Evolutionary conservation across 1,140 invertebrate genomes (phyloP).

Genomic region (Ruditapes philippinarum): DNA sequence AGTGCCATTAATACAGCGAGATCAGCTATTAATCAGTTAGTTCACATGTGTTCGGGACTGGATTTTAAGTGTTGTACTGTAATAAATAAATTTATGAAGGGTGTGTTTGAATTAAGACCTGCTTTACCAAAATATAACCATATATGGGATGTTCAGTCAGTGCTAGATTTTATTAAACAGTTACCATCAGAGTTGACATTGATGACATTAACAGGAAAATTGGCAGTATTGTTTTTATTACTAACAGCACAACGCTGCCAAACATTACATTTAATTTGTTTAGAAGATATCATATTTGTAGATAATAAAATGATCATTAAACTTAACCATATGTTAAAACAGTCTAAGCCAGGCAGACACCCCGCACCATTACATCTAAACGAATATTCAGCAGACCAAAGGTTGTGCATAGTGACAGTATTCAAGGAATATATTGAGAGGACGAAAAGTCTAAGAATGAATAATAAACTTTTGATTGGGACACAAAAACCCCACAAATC

Average conservation of each 20-base stretch:
- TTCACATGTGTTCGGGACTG: background rate
- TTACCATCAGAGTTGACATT: background rate
- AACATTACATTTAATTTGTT: conserved; percentile 28
- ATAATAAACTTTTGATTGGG: background rate
- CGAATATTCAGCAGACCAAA: background rate
- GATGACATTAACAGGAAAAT: background rate
- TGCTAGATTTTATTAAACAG: background rate
- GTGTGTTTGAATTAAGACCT: background rate
- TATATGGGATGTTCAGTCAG: conserved; percentile 29
- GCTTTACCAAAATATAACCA: background rate
- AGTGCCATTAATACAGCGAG: conserved; percentile 56
- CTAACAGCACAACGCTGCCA: conserved; percentile 48
- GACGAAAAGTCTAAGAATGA: background rate
- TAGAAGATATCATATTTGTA: background rate
- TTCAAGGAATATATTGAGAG: background rate
- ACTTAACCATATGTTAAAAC: background rate
- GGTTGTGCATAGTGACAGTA: background rate
- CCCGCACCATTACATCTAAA: background rate
- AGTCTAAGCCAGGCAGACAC: background rate
- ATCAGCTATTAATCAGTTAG: no score
- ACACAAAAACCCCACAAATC: background rate
- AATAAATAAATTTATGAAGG: background rate
- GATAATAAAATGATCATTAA: background rate
- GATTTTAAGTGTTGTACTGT: background rate
- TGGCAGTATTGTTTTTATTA: conserved; percentile 59